Evolutionary conservation across 2,797 vertebrate species (phyloP).

Genomic region (Euphonia xanthogaster): DNA sequence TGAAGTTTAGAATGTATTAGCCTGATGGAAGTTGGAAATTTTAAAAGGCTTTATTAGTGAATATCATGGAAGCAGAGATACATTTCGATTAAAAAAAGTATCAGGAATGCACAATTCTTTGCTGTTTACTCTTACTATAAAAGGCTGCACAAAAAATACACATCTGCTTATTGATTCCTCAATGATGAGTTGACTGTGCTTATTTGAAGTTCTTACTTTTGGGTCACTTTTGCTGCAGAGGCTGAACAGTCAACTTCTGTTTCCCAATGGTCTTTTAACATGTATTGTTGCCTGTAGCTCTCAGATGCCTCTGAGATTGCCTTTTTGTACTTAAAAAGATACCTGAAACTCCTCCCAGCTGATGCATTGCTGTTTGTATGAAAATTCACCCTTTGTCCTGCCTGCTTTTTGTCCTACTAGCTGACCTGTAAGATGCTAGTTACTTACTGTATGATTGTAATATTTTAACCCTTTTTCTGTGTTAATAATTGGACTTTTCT

Average conservation of each 20-base stretch:
- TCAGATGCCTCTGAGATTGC: not conserved
- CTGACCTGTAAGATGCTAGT: not conserved
- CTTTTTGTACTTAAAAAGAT: not conserved
- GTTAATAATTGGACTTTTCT: not conserved
- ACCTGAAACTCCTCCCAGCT: not conserved
- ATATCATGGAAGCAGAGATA: not conserved
- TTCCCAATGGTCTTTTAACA: not conserved
- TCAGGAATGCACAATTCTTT: not conserved
- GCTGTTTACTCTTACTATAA: not conserved
- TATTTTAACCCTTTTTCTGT: not conserved
- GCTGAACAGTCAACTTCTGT: not conserved
- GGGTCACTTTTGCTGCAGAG: not conserved
- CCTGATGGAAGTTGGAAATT: not conserved
- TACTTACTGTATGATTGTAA: not conserved
- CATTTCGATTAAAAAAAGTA: not conserved
- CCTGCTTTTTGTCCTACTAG: not conserved
- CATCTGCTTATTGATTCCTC: not conserved
- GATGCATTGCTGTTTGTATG: not conserved
- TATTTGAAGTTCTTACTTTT: not conserved
- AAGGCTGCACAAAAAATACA: not conserved
- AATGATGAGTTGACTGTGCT: not conserved
- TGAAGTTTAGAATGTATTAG: slow-evolving; percentile 23
- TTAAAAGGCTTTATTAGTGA: not conserved
- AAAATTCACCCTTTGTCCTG: not conserved
- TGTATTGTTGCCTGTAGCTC: not conserved